These are phyloP conservation scores for Tiliqua scincoides DNA, from an alignment of 2,113 vertebrate species.

Conservation along the genomic window DNA sequence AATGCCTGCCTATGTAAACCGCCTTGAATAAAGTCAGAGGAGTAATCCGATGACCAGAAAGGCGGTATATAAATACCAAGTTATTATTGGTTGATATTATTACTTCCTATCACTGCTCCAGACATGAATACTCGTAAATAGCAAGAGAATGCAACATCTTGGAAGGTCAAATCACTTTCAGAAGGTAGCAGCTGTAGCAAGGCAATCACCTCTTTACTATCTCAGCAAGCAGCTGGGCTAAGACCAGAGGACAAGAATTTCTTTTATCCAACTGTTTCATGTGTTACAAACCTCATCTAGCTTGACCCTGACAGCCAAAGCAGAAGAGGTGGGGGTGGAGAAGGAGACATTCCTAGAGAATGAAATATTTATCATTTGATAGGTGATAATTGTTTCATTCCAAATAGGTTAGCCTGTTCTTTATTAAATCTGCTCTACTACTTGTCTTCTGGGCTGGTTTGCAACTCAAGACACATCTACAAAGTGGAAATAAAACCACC, in stretches of 20 bases:
- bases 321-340: not conserved
- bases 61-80: too few relatives aligned
- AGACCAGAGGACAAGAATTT: not conserved
- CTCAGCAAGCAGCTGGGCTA: constrained; percentile 7
- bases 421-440: not conserved
- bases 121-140: not conserved
- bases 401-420: not conserved
- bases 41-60: too few relatives aligned
- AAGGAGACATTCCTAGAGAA: not conserved
- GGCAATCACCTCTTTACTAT: not conserved
- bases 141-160: not conserved
- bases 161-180: not conserved
- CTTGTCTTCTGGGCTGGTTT: not conserved
- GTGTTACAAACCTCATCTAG: not conserved
- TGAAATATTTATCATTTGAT: not conserved
- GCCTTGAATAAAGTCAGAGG: too few relatives aligned
- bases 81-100: too few relatives aligned
- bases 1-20: too few relatives aligned
- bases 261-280: not conserved
- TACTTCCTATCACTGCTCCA: not conserved
- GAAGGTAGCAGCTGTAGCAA: not conserved
- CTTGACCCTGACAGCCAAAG: not conserved
- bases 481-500: not conserved
- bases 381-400: constrained; percentile 11
- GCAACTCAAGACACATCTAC: not conserved